Evolutionary conservation across 2,113 vertebrate genomes (phyloP).

Genomic region (Lepus americanus): DNA sequence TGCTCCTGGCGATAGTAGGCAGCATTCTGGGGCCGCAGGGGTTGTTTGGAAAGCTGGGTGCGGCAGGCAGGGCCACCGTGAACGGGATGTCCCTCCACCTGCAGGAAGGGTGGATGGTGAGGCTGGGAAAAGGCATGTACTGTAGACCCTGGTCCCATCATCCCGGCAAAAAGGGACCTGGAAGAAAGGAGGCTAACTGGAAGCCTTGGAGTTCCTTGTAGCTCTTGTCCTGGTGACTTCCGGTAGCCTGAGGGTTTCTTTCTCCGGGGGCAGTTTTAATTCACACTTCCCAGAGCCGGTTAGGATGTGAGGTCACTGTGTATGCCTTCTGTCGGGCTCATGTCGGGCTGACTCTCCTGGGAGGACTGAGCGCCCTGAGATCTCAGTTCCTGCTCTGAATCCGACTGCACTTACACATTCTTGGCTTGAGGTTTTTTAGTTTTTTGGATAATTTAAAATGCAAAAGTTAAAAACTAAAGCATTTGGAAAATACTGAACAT

Average conservation of each 20-base stretch:
- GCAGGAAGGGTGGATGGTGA: neutral
- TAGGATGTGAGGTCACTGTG: neutral
- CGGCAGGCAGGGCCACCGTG: neutral
- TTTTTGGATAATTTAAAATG: constrained; percentile 11
- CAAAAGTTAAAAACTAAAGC: neutral
- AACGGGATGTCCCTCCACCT: neutral
- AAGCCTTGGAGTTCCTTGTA: neutral
- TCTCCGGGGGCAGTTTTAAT: neutral
- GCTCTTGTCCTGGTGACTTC: neutral
- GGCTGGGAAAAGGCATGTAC: neutral
- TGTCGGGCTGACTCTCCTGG: neutral
- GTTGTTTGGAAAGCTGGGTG: neutral
- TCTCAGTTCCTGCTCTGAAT: neutral
- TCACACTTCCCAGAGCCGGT: neutral
- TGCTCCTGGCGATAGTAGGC: neutral
- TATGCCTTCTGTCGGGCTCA: neutral
- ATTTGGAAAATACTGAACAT: neutral
- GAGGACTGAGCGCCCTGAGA: neutral
- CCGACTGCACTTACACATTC: neutral
- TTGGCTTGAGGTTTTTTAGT: neutral
- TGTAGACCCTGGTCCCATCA: neutral
- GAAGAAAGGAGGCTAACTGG: neutral
- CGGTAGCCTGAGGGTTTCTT: neutral
- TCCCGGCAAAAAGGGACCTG: neutral
- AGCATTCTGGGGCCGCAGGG: neutral